A percentile compares a stretch with the other conserved stretches of the same genome.
These are phyloP conservation scores for Iguana delicatissima DNA, from an alignment of 2,797 vertebrate genomes.

Conservation along the genomic window DNA sequence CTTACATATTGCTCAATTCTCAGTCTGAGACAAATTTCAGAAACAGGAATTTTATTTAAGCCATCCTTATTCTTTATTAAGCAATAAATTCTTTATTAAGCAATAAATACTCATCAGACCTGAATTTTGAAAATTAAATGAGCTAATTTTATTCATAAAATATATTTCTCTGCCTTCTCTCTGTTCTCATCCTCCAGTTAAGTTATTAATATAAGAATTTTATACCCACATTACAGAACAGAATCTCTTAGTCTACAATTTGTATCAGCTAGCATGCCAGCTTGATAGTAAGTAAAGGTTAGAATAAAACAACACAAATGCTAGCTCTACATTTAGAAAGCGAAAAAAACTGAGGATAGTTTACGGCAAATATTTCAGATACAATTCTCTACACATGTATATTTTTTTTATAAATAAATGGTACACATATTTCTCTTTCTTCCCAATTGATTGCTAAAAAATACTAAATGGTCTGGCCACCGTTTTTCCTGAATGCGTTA, in stretches of 20 bases:
- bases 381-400: neutral
- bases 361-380: neutral
- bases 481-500: neutral
- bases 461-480: neutral
- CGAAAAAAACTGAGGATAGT: neutral
- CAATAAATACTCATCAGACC: slow-evolving; percentile 21
- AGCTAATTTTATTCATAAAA: slow-evolving; percentile 11
- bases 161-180: neutral
- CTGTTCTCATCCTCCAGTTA: neutral
- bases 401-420: neutral
- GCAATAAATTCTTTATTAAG: slow-evolving; percentile 34
- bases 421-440: neutral
- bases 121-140: slow-evolving; percentile 39
- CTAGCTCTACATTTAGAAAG: neutral
- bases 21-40: slow-evolving; percentile 12
- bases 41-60: slow-evolving; percentile 40
- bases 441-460: neutral
- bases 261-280: neutral
- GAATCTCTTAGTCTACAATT: neutral
- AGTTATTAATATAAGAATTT: neutral
- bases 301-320: slow-evolving; percentile 11
- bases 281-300: neutral
- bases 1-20: slow-evolving; percentile 4
- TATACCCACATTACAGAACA: slow-evolving; percentile 5
- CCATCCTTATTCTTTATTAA: slow-evolving; percentile 17